Percentiles rank a stretch among this genome's conserved stretches.
phyloP scores from a whole-genome alignment of 2,888 invertebrate species.

The Hedychridium roseum region DNA sequence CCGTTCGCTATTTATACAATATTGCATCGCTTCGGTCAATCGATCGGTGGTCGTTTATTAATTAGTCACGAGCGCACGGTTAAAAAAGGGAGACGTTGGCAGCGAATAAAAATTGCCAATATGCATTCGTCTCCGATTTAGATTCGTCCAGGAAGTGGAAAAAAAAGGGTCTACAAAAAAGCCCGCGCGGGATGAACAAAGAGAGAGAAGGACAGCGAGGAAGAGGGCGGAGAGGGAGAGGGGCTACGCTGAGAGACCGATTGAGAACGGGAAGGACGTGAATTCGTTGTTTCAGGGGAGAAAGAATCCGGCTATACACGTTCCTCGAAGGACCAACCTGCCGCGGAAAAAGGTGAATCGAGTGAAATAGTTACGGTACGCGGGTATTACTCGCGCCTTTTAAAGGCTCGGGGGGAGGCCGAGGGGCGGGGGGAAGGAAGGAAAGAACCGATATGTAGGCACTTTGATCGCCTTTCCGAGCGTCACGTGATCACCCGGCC shows the following conservation, averaged over 20 bases:
- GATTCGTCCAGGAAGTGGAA: conserved; percentile 6
- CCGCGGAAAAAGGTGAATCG: conserved; percentile 33
- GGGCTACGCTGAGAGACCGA: neutral
- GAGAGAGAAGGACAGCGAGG: neutral
- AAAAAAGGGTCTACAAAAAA: conserved; percentile 8
- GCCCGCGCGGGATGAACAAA: conserved; percentile 4
- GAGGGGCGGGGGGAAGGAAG: conserved; percentile 6
- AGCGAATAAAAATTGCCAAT: conserved; percentile 20
- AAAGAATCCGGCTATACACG: conserved; percentile 8
- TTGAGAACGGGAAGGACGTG: too few relatives aligned
- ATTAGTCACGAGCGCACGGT: conserved; percentile 15
- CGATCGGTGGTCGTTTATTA: conserved; percentile 18
- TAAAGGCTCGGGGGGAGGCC: conserved; percentile 9
- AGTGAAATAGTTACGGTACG: conserved; percentile 41
- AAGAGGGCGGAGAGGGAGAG: neutral
- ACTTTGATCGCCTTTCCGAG: conserved; percentile 38
- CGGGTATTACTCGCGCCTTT: conserved; percentile 22
- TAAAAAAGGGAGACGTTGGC: conserved; percentile 11
- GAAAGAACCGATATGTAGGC: conserved; percentile 3
- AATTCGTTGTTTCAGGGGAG: too few relatives aligned
- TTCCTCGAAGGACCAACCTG: conserved; percentile 19
- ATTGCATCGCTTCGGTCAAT: conserved; percentile 14
- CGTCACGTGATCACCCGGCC: conserved; percentile 41
- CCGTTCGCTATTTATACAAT: too few relatives aligned
- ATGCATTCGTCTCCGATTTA: conserved; percentile 10